A percentile compares a stretch with the other conserved stretches of the same genome.
Evolutionary conservation across 2,797 vertebrate genomes (phyloP).

Genomic region (Sebastes itinus): DNA sequence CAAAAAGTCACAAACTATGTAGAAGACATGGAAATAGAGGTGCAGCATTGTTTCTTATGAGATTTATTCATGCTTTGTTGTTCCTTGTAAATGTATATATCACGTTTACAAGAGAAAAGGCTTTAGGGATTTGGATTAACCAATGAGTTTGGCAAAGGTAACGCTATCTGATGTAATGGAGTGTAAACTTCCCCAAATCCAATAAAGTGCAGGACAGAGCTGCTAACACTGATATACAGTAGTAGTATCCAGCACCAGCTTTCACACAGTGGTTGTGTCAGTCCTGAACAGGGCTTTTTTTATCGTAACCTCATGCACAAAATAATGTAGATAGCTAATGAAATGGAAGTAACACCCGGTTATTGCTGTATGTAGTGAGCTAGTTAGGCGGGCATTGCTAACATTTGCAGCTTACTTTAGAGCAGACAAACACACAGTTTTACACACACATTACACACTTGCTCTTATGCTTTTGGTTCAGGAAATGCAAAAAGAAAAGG

Average conservation of each 20-base stretch:
- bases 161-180: background rate
- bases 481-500: background rate
- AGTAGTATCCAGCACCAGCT: background rate
- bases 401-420: background rate
- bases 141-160: background rate
- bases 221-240: background rate
- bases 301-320: background rate
- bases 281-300: background rate
- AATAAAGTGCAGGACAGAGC: background rate
- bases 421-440: too few relatives aligned
- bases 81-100: background rate
- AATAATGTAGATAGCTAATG: background rate
- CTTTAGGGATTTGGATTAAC: background rate
- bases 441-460: background rate
- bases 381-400: background rate
- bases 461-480: background rate
- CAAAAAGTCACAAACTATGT: background rate
- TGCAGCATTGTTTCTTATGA: background rate
- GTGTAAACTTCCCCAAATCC: background rate
- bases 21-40: background rate
- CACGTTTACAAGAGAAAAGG: background rate
- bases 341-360: background rate
- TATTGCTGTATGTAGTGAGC: background rate
- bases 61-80: background rate
- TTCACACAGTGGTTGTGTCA: background rate